phyloP scores from a whole-genome alignment of 2,888 invertebrate species.

The Eristalis intricaria region DNA sequence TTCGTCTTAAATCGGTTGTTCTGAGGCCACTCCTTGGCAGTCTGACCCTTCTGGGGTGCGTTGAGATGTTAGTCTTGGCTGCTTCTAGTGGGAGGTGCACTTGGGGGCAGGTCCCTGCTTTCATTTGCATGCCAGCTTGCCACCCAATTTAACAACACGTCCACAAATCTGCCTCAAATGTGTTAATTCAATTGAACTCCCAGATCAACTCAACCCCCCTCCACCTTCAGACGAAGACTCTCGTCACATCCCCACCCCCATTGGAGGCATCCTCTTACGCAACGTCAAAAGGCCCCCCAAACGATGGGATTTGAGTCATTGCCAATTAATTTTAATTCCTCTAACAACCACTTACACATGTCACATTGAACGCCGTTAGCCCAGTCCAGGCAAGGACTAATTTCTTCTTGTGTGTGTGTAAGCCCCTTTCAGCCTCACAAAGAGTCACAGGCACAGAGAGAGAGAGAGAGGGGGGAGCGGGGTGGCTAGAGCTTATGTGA shows the following conservation, averaged over 20 bases:
- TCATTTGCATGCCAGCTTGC: too few species aligned
- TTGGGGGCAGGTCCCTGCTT: too few species aligned
- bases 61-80: too few species aligned
- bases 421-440: background rate
- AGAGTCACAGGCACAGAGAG: background rate
- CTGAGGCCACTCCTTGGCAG: too few species aligned
- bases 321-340: constrained; percentile 48
- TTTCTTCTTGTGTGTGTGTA: background rate
- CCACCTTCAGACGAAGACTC: background rate
- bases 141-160: too few species aligned
- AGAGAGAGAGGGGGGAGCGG: background rate
- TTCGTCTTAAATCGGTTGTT: too few species aligned
- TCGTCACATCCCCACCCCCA: background rate
- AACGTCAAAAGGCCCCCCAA: background rate
- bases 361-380: constrained; percentile 23
- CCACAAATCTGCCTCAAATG: too few species aligned
- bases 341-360: constrained; percentile 45
- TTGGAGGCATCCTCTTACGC: background rate
- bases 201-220: too few species aligned
- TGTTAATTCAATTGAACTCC: too few species aligned
- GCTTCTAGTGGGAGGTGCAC: too few species aligned
- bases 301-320: background rate
- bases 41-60: too few species aligned
- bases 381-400: constrained; percentile 7
- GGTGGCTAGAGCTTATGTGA: background rate